Base-by-base conservation (phyloP, 2,113 vertebrate genomes). In the Calypte anna region DNA sequence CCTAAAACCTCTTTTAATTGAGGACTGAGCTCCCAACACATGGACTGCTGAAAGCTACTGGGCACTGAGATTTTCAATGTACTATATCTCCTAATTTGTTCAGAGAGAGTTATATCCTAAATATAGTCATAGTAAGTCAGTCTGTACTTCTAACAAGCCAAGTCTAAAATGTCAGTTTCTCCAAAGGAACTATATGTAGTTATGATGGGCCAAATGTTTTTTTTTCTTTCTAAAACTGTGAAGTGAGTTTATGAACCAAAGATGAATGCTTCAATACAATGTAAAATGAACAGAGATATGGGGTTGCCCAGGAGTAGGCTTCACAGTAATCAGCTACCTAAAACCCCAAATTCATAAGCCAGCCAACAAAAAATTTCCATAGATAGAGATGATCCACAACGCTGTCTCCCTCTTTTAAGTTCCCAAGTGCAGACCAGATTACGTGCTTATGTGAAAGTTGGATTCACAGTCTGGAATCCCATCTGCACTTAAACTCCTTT, bases 401-500 rank as follows among this genome's bases (percentile, higher is more conserved):
- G 46, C 58, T 82, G 5, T 58, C 27, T 91, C 21, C 50, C 17
- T 51, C 54, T 82, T 63, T 61, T 61, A 79, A 87, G 57, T 58
- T 62, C 10, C 12, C 61, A 82, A 91, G 24, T 46, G 20, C 40
- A 80, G 25, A 11, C n/a, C 68, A 95, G 69, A 82, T 90, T 82
- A 69, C 58, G 55, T 69, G n/a, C 59, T 92, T 90, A n/a, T 46
- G 31, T 83, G 67, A 90, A 91, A 93, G 82, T 46, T 58, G 62
- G 50, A 77, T 83, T 95, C 82, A 79, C 54, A 86, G 68, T 43
- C 72, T 67, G 61, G 84, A 91, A 94, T 81, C 64, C 51, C 54
- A 62, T 69, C 72, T 88, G 59, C 82, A 73, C 63, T 85, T 91
- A 58, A 79, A 86, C 12, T 75, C 44, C 44, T 91, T 81, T 96